phyloP scores from a whole-genome alignment of 1,140 invertebrate species.

The Pseudomyrmex gracilis region DNA sequence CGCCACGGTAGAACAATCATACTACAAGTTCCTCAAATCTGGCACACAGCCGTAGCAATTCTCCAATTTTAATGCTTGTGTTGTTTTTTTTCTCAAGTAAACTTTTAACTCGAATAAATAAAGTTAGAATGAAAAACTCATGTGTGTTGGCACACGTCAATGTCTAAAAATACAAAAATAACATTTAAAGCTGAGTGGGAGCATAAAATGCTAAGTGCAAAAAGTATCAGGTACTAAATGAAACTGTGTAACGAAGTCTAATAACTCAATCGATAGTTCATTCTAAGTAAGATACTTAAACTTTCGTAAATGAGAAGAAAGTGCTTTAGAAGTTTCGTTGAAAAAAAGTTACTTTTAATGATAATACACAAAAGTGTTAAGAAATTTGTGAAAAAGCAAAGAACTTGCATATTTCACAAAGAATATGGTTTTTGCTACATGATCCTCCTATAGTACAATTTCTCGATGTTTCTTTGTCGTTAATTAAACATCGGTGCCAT shows the following conservation, averaged over 20 bases:
- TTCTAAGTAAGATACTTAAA: slow-evolving; percentile 3
- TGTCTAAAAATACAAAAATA: too few species aligned
- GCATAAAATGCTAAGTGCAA: background rate
- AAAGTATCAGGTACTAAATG: background rate
- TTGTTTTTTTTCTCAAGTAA: slow-evolving; percentile 15
- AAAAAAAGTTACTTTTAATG: slow-evolving; percentile 1
- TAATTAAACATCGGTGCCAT: slow-evolving; percentile 48
- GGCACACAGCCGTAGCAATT: background rate
- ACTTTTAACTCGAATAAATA: slow-evolving; percentile 43
- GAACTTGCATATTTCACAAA: background rate
- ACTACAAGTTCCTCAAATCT: slow-evolving; percentile 14
- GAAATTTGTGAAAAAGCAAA: slow-evolving; percentile 7
- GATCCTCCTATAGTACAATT: background rate
- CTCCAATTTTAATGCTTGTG: slow-evolving; percentile 30
- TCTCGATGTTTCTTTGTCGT: background rate
- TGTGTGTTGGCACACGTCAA: too few species aligned
- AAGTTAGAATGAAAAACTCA: too few species aligned
- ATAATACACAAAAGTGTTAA: slow-evolving; percentile 12
- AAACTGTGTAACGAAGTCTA: background rate
- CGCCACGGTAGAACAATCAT: background rate
- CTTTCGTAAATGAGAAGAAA: background rate
- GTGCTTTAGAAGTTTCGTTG: slow-evolving; percentile 11
- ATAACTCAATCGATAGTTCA: slow-evolving; percentile 26
- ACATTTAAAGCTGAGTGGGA: background rate
- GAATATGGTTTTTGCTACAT: background rate